These are phyloP conservation scores for Flexamia atlantica DNA, from an alignment of 2,888 invertebrate species.

Conservation along the genomic window DNA sequence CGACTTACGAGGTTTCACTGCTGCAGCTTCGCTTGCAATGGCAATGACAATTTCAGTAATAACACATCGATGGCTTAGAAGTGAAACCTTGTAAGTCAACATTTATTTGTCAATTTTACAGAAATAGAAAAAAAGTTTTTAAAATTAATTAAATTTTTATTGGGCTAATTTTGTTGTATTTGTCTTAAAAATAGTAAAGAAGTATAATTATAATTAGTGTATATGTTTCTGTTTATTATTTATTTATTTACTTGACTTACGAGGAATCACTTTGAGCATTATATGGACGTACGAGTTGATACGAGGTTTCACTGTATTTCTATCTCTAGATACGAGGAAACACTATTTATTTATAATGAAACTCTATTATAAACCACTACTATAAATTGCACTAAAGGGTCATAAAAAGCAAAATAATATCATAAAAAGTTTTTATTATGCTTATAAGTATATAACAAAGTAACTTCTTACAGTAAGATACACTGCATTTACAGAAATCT, in stretches of 20 bases:
- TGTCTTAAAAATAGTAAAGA: not conserved
- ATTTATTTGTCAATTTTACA: conserved; percentile 28
- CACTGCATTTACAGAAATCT: not conserved
- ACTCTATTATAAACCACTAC: not conserved
- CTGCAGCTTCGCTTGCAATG: no score
- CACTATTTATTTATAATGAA: not conserved
- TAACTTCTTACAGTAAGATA: not conserved
- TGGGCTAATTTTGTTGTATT: not conserved
- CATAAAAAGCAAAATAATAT: not conserved
- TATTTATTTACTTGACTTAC: conserved; percentile 18
- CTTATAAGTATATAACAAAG: not conserved
- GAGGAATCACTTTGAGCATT: not conserved
- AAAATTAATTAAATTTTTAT: not conserved
- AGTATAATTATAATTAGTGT: not conserved
- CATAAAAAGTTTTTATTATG: not conserved
- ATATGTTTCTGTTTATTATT: not conserved
- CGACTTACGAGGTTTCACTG: no score
- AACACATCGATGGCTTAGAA: conserved; percentile 11
- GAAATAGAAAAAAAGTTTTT: conserved; percentile 38
- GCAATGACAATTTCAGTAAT: no score
- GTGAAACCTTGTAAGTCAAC: conserved; percentile 44
- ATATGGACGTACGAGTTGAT: conserved; percentile 1
- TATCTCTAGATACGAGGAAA: conserved; percentile 8
- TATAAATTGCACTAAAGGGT: not conserved
- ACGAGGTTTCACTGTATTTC: conserved; percentile 31